Percentiles rank a stretch among this genome's conserved stretches.
Conservation (phyloP, 2,113 vertebrate genomes). For the Paradoxurus hermaphroditus region DNA sequence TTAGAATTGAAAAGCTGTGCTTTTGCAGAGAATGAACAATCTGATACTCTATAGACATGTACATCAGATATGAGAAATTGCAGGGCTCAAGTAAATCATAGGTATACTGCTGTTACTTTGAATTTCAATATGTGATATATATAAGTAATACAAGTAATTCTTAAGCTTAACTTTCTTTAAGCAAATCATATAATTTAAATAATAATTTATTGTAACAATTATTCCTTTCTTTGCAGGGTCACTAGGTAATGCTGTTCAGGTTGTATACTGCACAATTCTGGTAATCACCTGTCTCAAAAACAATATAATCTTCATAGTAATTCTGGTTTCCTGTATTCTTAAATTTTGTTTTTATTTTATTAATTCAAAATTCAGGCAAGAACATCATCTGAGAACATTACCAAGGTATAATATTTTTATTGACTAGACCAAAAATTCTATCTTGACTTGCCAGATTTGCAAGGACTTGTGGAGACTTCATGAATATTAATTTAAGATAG, state of each 20-base stretch:
- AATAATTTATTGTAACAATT: neutral
- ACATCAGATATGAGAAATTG: neutral
- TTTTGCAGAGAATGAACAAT: constrained; percentile 27
- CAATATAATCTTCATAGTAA: neutral
- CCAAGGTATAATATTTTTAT: neutral
- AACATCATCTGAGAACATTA: neutral
- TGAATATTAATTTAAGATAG: neutral
- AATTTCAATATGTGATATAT: neutral
- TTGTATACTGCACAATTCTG: neutral
- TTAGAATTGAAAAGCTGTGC: constrained; percentile 18
- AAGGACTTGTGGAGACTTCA: neutral
- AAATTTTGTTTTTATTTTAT: constrained; percentile 13
- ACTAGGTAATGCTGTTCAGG: neutral
- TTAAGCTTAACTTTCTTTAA: neutral
- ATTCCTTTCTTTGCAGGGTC: neutral
- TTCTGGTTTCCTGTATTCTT: neutral
- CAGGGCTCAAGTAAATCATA: neutral
- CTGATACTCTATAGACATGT: neutral
- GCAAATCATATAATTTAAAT: neutral
- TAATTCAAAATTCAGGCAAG: constrained; percentile 11
- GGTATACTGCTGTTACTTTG: neutral
- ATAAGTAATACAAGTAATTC: neutral
- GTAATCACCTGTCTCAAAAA: neutral
- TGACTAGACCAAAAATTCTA: neutral
- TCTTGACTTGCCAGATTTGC: neutral